These are phyloP conservation scores for Mus minutoides DNA, from an alignment of 2,797 vertebrate genomes.

Conservation along the genomic window DNA sequence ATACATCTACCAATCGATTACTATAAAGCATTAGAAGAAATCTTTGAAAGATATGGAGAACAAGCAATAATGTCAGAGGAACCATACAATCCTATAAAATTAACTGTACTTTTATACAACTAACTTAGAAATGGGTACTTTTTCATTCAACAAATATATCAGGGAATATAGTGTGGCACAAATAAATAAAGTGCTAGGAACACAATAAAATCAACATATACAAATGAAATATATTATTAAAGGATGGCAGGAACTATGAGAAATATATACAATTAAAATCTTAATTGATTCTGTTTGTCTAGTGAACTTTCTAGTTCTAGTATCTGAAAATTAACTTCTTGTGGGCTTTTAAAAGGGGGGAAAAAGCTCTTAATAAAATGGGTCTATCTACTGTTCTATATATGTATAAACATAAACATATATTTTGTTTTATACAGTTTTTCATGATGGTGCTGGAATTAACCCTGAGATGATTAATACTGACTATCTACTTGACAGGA, in stretches of 20 bases:
- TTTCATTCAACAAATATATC: constrained; percentile 32
- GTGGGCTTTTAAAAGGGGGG: constrained; percentile 41
- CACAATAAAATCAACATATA: constrained; percentile 46
- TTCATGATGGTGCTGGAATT: background rate
- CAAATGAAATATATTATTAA: background rate
- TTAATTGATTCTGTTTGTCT: constrained; percentile 13
- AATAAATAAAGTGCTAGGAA: background rate
- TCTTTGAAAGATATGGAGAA: constrained; percentile 3
- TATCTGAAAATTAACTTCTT: constrained; percentile 38
- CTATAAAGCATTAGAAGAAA: background rate
- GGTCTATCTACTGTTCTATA: background rate
- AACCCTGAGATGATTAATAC: background rate
- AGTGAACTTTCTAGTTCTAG: constrained; percentile 32
- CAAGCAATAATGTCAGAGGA: background rate
- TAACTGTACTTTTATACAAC: background rate
- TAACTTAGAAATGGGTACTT: constrained; percentile 15
- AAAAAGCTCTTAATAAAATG: constrained; percentile 27
- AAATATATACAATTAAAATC: background rate
- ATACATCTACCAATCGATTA: constrained; percentile 13
- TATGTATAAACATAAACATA: background rate
- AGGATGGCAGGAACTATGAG: background rate
- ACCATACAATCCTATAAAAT: constrained; percentile 17
- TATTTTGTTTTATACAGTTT: background rate
- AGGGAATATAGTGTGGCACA: background rate
- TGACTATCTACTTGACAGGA: background rate